Conservation (phyloP, 1,140 invertebrate genomes). For the Venustaconcha ellipsiformis region DNA sequence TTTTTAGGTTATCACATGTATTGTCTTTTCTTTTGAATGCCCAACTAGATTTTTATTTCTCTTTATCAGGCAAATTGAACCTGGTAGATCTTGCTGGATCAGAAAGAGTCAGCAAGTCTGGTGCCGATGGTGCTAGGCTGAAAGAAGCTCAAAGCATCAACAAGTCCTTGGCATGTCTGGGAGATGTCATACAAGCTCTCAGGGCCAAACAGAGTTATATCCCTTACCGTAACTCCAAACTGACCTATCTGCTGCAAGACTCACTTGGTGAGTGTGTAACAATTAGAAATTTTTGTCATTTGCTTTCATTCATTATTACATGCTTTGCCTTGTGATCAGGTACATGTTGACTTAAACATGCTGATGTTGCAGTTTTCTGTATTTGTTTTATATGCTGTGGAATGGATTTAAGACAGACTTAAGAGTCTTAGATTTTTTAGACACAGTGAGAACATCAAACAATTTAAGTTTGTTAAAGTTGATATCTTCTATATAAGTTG, state of each 20-base stretch:
- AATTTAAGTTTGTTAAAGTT: too few relatives aligned
- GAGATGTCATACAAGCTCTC: conserved; percentile 95
- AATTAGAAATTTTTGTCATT: neutral
- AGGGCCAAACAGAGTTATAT: conserved; percentile 73
- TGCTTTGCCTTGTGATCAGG: too few relatives aligned
- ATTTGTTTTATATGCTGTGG: too few relatives aligned
- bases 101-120: conserved; percentile 94
- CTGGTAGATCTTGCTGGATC: conserved; percentile 96
- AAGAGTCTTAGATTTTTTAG: too few relatives aligned
- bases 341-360: too few relatives aligned
- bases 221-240: conserved; percentile 68
- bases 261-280: conserved; percentile 76
- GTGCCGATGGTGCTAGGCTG: conserved; percentile 88
- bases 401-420: too few relatives aligned
- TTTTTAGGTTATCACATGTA: too few relatives aligned
- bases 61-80: conserved; percentile 87
- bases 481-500: too few relatives aligned
- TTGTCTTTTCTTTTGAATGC: too few relatives aligned
- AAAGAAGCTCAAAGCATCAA: conserved; percentile 95
- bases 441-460: too few relatives aligned
- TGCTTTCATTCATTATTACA: neutral
- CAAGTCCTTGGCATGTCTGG: conserved; percentile 90
- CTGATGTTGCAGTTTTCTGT: too few relatives aligned
- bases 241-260: conserved; percentile 73
- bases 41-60: conserved; percentile 6